phyloP scores from a whole-genome alignment of 2,888 invertebrate genomes.

The Nephrotoma flavescens region DNA sequence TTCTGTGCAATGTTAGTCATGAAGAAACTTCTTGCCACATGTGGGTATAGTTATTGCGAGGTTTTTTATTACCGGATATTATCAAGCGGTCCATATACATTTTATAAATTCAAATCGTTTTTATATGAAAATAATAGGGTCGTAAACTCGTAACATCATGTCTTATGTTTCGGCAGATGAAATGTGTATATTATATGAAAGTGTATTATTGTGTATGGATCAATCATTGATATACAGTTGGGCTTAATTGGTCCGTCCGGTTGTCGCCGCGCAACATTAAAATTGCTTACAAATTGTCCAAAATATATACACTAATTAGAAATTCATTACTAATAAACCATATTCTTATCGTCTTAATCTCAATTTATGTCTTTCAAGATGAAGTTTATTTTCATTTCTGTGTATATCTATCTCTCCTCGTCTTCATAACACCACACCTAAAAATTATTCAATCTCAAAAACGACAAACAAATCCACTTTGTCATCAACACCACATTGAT shows the following conservation, averaged over 20 bases:
- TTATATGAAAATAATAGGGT: too few species aligned
- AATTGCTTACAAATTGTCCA: background rate
- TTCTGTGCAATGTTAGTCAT: too few species aligned
- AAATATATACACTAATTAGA: background rate
- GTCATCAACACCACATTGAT: background rate
- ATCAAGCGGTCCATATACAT: too few species aligned
- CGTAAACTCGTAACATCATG: too few species aligned
- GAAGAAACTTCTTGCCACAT: too few species aligned
- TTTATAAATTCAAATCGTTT: too few species aligned
- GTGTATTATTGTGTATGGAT: background rate
- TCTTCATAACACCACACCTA: background rate
- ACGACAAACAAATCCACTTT: slow-evolving; percentile 11
- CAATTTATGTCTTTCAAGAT: background rate
- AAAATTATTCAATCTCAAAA: slow-evolving; percentile 8
- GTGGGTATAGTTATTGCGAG: too few species aligned
- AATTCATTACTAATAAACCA: background rate
- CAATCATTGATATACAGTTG: background rate
- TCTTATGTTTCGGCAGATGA: background rate
- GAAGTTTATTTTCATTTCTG: background rate
- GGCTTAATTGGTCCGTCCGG: background rate
- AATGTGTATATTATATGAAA: background rate
- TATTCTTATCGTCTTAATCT: background rate
- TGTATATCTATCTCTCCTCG: background rate
- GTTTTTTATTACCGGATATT: too few species aligned
- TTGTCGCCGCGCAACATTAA: background rate